Evolutionary conservation across 1,140 invertebrate genomes (phyloP).

Genomic region (Aleiodes sp.): DNA sequence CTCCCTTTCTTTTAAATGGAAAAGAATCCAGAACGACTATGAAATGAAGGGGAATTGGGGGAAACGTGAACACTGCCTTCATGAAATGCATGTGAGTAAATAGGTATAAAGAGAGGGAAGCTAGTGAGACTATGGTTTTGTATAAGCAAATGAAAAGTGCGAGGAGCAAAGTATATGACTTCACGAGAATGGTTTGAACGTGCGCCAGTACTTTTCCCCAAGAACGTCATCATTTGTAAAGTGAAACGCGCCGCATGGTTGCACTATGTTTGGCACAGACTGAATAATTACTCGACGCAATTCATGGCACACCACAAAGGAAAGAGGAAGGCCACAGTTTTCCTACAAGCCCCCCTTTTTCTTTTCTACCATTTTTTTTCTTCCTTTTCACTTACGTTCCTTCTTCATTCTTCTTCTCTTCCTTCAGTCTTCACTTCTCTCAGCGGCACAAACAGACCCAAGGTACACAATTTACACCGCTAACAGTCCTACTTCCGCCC

Average conservation of each 20-base stretch:
- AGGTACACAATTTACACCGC: slow-evolving; percentile 29
- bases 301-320: slow-evolving; percentile 36
- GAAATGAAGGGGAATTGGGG: too few species aligned
- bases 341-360: neutral
- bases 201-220: neutral
- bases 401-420: neutral
- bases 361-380: neutral
- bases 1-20: too few species aligned
- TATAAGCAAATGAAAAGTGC: neutral
- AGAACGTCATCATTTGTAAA: slow-evolving; percentile 34
- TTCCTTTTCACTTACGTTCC: neutral
- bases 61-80: too few species aligned
- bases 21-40: too few species aligned
- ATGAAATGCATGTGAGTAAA: too few species aligned
- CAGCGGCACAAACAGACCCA: neutral
- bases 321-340: neutral
- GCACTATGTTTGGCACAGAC: slow-evolving; percentile 31
- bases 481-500: neutral
- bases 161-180: neutral
- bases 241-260: slow-evolving; percentile 22
- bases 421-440: neutral
- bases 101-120: too few species aligned
- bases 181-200: neutral
- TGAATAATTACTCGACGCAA: slow-evolving; percentile 42
- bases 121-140: neutral